These are phyloP conservation scores for Rousettus leschenaultii DNA, from an alignment of 2,113 vertebrate genomes.

Conservation along the genomic window DNA sequence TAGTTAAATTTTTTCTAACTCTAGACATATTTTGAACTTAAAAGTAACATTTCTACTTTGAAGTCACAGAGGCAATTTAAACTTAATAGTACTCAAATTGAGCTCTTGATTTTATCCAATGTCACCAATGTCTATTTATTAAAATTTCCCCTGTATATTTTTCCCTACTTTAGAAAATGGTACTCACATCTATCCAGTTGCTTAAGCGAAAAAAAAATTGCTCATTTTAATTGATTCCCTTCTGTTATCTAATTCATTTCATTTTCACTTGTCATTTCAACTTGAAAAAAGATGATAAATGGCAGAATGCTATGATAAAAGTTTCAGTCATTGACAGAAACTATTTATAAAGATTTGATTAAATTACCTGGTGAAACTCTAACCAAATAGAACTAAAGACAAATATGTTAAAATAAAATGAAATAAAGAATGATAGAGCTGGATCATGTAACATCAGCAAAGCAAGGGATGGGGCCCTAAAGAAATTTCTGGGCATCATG, in stretches of 20 bases:
- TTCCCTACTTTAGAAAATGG: background rate
- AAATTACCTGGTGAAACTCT: background rate
- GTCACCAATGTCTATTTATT: background rate
- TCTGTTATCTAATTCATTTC: background rate
- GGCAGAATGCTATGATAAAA: background rate
- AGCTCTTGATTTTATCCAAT: conserved; percentile 34
- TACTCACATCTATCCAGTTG: background rate
- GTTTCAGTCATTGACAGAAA: background rate
- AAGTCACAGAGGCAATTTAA: background rate
- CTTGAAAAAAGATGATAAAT: background rate
- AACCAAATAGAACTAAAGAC: background rate
- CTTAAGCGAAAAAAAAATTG: background rate
- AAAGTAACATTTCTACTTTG: background rate
- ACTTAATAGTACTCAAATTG: background rate
- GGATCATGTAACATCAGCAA: background rate
- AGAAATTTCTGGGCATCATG: background rate
- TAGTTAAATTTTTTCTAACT: conserved; percentile 8
- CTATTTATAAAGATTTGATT: background rate
- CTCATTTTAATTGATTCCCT: background rate
- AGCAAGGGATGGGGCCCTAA: too few species aligned
- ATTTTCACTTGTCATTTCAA: background rate
- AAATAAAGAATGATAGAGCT: background rate
- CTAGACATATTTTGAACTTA: background rate
- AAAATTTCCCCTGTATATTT: background rate
- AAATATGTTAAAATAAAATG: background rate